A percentile compares a stretch with the other conserved stretches of the same genome.
phyloP scores from a whole-genome alignment of 2,797 vertebrate species.

The Myripristis murdjan region DNA sequence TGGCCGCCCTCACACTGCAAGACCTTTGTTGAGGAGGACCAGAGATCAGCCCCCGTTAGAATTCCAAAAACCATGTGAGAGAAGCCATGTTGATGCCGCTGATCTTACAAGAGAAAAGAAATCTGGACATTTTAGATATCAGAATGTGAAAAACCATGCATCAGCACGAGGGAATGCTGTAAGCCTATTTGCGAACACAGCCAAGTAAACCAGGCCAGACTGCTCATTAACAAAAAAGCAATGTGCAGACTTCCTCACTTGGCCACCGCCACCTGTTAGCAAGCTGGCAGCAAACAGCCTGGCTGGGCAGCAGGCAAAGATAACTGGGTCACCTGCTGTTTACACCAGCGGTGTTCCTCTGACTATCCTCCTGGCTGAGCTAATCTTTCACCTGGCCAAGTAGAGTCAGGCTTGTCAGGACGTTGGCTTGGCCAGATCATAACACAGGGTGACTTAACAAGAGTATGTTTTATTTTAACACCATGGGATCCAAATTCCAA shows the following conservation, averaged over 20 bases:
- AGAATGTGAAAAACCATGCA: not conserved
- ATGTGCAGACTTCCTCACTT: slow-evolving; percentile 13
- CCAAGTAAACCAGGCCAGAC: slow-evolving; percentile 6
- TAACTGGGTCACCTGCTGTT: slow-evolving; percentile 76
- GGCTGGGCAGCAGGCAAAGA: slow-evolving; percentile 15
- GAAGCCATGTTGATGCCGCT: slow-evolving; percentile 14
- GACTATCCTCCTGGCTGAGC: slow-evolving; percentile 35
- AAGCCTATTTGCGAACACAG: slow-evolving; percentile 27
- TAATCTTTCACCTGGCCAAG: slow-evolving; percentile 76
- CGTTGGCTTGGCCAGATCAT: too few species aligned
- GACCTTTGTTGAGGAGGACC: slow-evolving; percentile 74
- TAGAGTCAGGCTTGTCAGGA: not conserved
- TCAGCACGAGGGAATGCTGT: slow-evolving; percentile 12
- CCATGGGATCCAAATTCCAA: slow-evolving; percentile 4
- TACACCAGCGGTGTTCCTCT: slow-evolving; percentile 46
- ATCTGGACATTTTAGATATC: not conserved
- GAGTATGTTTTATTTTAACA: slow-evolving; percentile 10
- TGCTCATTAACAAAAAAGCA: slow-evolving; percentile 16
- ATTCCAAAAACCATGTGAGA: slow-evolving; percentile 79
- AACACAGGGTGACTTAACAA: not conserved
- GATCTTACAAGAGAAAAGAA: slow-evolving; percentile 30
- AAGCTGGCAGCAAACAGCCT: slow-evolving; percentile 15
- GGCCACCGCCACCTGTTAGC: slow-evolving; percentile 33
- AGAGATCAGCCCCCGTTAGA: slow-evolving; percentile 69
- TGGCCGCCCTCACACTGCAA: slow-evolving; percentile 60